A percentile compares a stretch with the other conserved stretches of the same genome.
Conservation (phyloP, 2,797 vertebrate genomes). For the Megaceryle alcyon region DNA sequence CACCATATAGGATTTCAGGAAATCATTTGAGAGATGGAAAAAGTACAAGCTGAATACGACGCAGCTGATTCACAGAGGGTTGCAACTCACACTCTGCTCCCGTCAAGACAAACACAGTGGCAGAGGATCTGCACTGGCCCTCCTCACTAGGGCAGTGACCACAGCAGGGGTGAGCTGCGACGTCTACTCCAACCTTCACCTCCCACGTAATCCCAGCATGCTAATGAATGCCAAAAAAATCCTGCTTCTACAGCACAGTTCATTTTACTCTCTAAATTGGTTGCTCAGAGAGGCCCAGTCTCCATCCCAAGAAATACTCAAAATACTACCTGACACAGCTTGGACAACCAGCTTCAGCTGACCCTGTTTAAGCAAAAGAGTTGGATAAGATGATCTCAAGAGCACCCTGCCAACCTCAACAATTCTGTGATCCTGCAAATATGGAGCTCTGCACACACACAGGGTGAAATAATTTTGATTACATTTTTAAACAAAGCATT, state of each 20-base stretch:
- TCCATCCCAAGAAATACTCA: not conserved
- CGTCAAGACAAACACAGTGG: not conserved
- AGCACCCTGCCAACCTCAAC: not conserved
- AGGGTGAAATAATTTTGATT: not conserved
- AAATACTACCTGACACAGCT: not conserved
- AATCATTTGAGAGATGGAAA: not conserved
- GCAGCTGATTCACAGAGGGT: rapidly evolving
- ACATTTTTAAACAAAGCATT: not conserved
- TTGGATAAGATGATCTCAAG: rapidly evolving
- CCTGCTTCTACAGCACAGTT: not conserved
- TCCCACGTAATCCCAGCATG: not conserved
- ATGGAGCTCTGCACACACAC: rapidly evolving
- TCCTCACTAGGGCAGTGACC: rapidly evolving
- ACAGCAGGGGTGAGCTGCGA: rapidly evolving
- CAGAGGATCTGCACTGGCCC: rapidly evolving
- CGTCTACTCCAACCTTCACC: not conserved
- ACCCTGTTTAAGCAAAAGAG: not conserved
- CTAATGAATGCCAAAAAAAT: not conserved
- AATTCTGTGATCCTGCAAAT: not conserved
- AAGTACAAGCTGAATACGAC: not conserved
- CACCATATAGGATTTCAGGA: not conserved
- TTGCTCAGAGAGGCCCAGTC: not conserved
- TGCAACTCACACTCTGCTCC: not conserved
- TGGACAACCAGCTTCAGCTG: not conserved
- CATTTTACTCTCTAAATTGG: not conserved